Conservation (phyloP, 2,113 vertebrate genomes). For the Mesocricetus auratus region DNA sequence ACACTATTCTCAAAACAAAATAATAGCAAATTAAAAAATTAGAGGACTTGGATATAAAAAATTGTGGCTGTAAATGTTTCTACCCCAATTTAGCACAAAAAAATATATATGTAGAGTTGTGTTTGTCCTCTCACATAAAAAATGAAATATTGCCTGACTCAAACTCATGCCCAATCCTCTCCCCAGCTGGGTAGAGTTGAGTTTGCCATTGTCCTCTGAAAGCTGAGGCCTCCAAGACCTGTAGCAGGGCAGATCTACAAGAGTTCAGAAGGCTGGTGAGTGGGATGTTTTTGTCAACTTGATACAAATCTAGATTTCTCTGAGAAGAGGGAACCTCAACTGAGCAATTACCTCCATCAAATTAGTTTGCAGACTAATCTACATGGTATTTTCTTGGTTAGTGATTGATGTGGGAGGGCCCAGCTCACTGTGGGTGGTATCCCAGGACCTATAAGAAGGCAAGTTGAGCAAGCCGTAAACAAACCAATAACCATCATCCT, state of each 20-base stretch:
- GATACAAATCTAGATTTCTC: background rate
- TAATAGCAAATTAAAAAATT: background rate
- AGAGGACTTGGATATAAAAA: background rate
- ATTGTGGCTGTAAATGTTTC: slow-evolving; percentile 10
- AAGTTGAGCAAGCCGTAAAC: background rate
- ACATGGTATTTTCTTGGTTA: background rate
- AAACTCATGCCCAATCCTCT: background rate
- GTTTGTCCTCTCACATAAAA: background rate
- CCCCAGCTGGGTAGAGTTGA: background rate
- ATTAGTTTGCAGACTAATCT: background rate
- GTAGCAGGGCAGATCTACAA: background rate
- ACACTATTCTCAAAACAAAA: background rate
- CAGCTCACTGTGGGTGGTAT: background rate
- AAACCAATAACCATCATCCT: background rate
- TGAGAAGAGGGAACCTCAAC: background rate
- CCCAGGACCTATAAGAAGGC: no score
- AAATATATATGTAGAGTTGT: background rate
- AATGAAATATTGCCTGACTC: slow-evolving; percentile 14
- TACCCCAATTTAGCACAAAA: background rate
- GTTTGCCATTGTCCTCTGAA: background rate
- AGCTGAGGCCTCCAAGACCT: background rate
- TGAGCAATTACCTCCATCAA: background rate
- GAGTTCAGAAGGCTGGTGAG: background rate
- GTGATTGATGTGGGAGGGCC: background rate
- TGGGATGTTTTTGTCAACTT: background rate